Evolutionary conservation across 2,888 invertebrate genomes (phyloP), one percentile per base, ranked within the genome.

Genomic region (Eristalis tenax): DNA sequence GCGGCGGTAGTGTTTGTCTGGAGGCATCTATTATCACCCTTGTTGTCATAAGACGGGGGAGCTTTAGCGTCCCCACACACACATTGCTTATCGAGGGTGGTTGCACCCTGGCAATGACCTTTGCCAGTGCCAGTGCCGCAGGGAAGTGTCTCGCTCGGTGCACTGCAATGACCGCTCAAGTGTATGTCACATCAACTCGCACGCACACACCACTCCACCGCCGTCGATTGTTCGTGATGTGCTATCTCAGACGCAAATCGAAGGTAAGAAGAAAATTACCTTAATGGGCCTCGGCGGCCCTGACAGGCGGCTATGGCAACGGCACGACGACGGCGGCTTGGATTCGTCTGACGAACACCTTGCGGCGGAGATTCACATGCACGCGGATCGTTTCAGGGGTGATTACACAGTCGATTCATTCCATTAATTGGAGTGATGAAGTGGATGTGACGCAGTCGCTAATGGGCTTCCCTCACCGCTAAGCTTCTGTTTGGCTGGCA

Each of bases 171-270:
- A 57, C 57, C 83, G 76, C 73, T 76, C 61, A 80, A 80, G 83
- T 87, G 87, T 50, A 73, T 76, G 57, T 83, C 76, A 77, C 38
- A 61, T 71, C 57, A 71, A 69, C 71, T 13, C 70, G 63, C 15
- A 15, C 40, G n/a, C n/a, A 40, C 38, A 32, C 38, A 23, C 65
- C 65, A 66, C 35, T 64, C 28, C n/a, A n/a, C n/a, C 18, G 35
- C 50, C 43, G 75, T 15, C 79, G 32, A 83, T 79, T 80, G 73
- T 80, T 87, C 57, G 79, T 83, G 50, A 50, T 50, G 79, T 40
- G 79, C n/a, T 87, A 87, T 80, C 87, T 83, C 66, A 87, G 64
- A 73, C 80, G 71, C 57, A 79, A 75, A 87, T 87, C 87, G 79
- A 79, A 83, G 83, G 79, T 65, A 76, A 76, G 68, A 79, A 64